These are phyloP conservation scores for Ictidomys tridecemlineatus DNA, from an alignment of 2,113 vertebrate genomes.

Conservation along the genomic window DNA sequence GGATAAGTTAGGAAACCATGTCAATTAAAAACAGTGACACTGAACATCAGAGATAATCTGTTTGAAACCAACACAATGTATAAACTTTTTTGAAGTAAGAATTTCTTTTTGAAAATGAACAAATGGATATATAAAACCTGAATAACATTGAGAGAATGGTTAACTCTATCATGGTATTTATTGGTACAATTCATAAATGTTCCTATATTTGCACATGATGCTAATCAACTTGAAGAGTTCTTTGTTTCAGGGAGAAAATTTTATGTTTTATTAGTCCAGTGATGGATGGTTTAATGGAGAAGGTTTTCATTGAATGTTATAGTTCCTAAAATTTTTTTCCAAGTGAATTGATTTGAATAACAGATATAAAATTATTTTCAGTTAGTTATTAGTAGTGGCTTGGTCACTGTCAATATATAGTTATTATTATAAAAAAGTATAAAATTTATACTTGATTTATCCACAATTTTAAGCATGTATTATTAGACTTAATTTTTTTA, in stretches of 20 bases:
- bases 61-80: slow-evolving; percentile 38
- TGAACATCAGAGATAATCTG: neutral
- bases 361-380: neutral
- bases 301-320: neutral
- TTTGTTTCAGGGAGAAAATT: slow-evolving; percentile 14
- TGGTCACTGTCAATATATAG: neutral
- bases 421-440: slow-evolving; percentile 14
- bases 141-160: neutral
- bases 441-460: slow-evolving; percentile 28
- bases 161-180: neutral
- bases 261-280: neutral
- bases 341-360: slow-evolving; percentile 4
- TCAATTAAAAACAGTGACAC: neutral
- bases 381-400: neutral
- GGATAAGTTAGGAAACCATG: neutral
- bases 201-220: neutral
- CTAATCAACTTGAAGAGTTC: neutral
- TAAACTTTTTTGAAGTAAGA: neutral
- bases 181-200: neutral
- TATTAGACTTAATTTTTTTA: slow-evolving; percentile 10
- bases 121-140: neutral
- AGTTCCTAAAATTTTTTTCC: neutral
- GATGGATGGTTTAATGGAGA: neutral
- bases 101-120: neutral
- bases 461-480: slow-evolving; percentile 23